Percentiles rank a stretch among this genome's conserved stretches.
These are phyloP conservation scores for Dugesia japonica DNA, from an alignment of 2,888 invertebrate species.

Conservation along the genomic window DNA sequence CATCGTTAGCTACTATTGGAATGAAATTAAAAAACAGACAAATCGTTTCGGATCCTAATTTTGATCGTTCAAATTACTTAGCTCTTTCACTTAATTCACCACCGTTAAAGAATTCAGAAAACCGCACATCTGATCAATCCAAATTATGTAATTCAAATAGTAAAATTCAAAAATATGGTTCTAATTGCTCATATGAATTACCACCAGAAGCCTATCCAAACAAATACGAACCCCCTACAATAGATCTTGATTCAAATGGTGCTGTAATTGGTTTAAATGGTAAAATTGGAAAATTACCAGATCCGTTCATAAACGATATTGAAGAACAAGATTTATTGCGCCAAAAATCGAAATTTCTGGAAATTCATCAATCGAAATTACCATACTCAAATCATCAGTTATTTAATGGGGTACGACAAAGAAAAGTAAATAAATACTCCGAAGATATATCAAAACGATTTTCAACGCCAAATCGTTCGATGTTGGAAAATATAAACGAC, in stretches of 20 bases:
- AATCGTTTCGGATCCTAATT: slow-evolving; percentile 4
- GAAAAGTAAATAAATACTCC: neutral
- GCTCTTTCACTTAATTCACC: slow-evolving; percentile 5
- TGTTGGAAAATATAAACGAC: neutral
- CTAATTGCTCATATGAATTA: neutral
- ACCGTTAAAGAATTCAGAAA: neutral
- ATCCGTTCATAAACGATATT: neutral
- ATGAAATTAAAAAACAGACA: neutral
- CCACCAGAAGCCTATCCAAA: slow-evolving; percentile 11
- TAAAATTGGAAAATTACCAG: neutral
- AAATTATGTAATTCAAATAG: neutral
- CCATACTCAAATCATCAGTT: neutral
- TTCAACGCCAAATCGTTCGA: neutral
- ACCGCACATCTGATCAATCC: neutral
- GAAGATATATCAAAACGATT: too few species aligned
- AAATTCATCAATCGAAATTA: neutral
- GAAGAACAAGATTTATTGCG: slow-evolving; percentile 2
- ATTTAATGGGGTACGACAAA: neutral
- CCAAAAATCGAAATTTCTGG: neutral
- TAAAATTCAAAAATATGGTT: neutral
- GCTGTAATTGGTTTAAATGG: neutral
- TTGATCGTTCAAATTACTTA: neutral
- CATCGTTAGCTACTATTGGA: neutral
- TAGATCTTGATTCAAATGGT: neutral
- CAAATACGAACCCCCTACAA: slow-evolving; percentile 12